Evolutionary conservation across 2,888 invertebrate species (phyloP).

Genomic region (Pasiphila rectangulata): DNA sequence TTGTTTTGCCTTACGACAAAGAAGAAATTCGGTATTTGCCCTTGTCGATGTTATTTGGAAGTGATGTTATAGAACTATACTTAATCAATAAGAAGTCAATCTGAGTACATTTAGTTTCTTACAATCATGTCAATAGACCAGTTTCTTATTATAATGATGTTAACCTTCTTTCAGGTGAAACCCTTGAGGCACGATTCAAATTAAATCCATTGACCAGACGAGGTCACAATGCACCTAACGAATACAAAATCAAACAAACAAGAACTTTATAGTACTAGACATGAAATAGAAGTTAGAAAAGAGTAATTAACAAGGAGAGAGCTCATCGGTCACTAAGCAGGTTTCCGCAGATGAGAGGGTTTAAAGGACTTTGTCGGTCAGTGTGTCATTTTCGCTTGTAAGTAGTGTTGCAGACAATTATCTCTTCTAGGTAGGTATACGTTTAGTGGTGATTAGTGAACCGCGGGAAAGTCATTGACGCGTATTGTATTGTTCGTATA

Average conservation of each 20-base stretch:
- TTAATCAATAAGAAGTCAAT: no score
- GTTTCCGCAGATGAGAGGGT: conserved; percentile 50
- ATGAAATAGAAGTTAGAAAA: conserved; percentile 3
- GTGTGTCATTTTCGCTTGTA: conserved; percentile 50
- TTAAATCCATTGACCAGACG: neutral
- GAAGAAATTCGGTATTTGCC: neutral
- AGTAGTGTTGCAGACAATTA: conserved; percentile 45
- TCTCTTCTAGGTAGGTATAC: conserved; percentile 43
- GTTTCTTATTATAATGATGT: no score
- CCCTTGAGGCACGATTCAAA: neutral
- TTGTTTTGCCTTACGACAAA: neutral
- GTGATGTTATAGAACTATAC: no score
- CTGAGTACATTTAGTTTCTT: no score
- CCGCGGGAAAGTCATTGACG: conserved; percentile 54
- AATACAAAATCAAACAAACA: neutral
- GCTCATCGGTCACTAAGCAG: conserved; percentile 49
- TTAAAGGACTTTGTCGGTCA: conserved; percentile 63
- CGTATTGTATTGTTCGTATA: conserved; percentile 45
- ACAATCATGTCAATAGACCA: no score
- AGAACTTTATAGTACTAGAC: neutral
- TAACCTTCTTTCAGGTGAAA: neutral
- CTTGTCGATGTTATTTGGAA: no score
- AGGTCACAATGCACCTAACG: neutral
- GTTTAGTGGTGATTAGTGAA: conserved; percentile 43
- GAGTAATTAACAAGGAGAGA: conserved; percentile 60